These are phyloP conservation scores for Phymanthus crucifer DNA, from an alignment of 92 coral and sea anemone genomes.

Conservation along the genomic window DNA sequence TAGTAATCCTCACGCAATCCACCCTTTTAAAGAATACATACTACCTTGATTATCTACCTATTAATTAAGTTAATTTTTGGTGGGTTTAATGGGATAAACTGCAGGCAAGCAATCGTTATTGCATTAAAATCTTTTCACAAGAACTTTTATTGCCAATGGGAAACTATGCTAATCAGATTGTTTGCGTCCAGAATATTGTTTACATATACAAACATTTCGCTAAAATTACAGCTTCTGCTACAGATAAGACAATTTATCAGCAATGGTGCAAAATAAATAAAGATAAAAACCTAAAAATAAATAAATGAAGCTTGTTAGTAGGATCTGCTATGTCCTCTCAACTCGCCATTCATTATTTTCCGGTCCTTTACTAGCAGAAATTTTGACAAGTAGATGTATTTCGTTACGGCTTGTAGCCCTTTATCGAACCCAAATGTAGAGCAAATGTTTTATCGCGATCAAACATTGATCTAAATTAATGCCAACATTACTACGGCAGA, in stretches of 20 bases:
- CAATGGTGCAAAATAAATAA: background rate
- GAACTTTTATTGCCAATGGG: background rate
- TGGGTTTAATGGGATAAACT: background rate
- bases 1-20: no score
- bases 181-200: background rate
- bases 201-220: slow-evolving; percentile 22
- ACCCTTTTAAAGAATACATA: no score
- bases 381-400: background rate
- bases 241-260: background rate
- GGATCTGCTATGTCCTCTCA: background rate
- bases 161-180: background rate
- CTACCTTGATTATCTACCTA: no score
- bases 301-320: background rate
- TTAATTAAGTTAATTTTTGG: no score
- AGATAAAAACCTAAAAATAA: background rate
- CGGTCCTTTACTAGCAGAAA: background rate
- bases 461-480: background rate
- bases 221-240: no score
- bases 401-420: background rate
- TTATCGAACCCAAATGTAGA: background rate
- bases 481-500: background rate
- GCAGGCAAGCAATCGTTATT: background rate
- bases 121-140: background rate
- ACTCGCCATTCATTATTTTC: background rate
- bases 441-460: background rate